Evolutionary conservation across 2,797 vertebrate genomes (phyloP), one percentile per base, ranked within the genome.

Genomic region (Trachurus trachurus): DNA sequence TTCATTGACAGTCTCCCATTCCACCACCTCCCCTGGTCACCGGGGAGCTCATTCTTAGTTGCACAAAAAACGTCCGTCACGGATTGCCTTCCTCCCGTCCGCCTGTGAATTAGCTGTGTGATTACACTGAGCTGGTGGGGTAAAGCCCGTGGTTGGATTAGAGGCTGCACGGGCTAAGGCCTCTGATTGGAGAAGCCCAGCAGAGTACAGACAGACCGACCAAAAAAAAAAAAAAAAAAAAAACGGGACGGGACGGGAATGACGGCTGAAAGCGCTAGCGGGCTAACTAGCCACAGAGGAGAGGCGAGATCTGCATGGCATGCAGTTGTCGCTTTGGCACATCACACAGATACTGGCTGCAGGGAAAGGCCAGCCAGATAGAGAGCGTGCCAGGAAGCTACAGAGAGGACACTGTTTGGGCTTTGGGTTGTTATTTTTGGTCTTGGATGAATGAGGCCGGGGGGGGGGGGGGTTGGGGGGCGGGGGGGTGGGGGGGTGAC

Each of bases 21-120:
- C 87, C 80, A 21, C 91, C 89, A 74, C 89, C 91, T 88, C 85
- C 88, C 87, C 71, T 86, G 87, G 89, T 85, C 86, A 93, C 89
- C 78, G 85, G 94, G 94, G 94, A 94, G 91, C 87, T 92, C 92
- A 90, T 94, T 95, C 89, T 92, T 90, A 89, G 92, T 89, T 71
- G 89, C 89, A 91, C 92, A 94, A 93, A 94, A 95, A 94, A 94
- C 87, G 94, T 91, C 94, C 94, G 93, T 95, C 93, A 94, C 92
- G 93, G 94, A 94, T 94, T 92, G 92, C 92, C 92, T 93, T 94
- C 93, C 93, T 89, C 89, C 91, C 89, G 76, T 93, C 92, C 88
- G 93, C 91, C 89, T 94, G 94, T 93, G 93, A 95, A 94, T 94
- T 94, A 94, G 91, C 89, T 83, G 89, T 89, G 92, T 93, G 93